These are phyloP conservation scores for Callocephalon fimbriatum DNA, from an alignment of 2,113 vertebrate genomes.

Conservation along the genomic window DNA sequence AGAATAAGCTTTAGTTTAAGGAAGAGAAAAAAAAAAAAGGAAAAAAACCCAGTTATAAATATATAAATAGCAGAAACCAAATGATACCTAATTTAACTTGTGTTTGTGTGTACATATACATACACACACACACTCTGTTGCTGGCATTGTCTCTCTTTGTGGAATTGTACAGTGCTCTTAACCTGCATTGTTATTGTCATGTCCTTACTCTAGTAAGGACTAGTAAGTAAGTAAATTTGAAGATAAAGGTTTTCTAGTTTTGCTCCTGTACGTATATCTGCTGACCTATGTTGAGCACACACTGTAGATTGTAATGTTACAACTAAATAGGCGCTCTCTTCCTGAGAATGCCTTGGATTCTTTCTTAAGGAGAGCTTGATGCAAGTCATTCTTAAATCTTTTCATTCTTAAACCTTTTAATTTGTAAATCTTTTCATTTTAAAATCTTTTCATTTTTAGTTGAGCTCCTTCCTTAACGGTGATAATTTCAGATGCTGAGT, in stretches of 20 bases:
- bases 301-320: neutral
- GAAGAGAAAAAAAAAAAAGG: neutral
- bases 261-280: neutral
- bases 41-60: neutral
- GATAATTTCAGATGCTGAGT: neutral
- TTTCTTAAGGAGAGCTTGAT: neutral
- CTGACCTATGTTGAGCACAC: neutral
- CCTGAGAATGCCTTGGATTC: neutral
- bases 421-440: neutral
- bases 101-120: neutral
- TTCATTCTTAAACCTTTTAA: neutral
- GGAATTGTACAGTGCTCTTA: neutral
- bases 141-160: neutral
- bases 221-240: neutral
- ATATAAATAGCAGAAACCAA: neutral
- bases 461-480: neutral
- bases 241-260: neutral
- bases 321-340: neutral
- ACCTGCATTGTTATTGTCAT: neutral
- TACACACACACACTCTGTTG: neutral
- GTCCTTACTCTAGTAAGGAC: neutral
- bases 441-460: neutral
- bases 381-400: neutral
- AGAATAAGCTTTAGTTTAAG: neutral
- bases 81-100: neutral